Base-by-base conservation (phyloP, 1,140 invertebrate genomes). In the Pollicipes pollicipes region DNA sequence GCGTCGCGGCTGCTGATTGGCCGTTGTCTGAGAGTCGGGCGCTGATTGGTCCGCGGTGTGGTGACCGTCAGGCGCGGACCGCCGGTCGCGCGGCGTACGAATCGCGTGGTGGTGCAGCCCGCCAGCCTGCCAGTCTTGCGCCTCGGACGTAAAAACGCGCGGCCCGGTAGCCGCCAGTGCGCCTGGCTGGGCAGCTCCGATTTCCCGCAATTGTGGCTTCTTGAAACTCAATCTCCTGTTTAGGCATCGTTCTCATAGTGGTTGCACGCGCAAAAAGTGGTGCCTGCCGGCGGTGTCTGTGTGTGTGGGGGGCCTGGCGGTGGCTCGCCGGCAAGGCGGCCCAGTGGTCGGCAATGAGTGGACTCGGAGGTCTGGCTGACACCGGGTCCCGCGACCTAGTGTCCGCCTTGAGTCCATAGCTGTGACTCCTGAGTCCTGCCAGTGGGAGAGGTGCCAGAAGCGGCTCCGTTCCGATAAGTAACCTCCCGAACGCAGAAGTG, bases 171-270 rank as follows among this genome's bases (percentile, higher is more conserved):
- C 45, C 13, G 45, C 45, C 13, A 10, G 2, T 21, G 17, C 45
- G 45, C 45, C 24, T 21, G 45, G 45, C 45, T 21, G 45, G 13
- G 45, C 45, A 24, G 45, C 45, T 58, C 45, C 45, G 45, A 21
- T 58, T 58, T 58, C 45, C 45, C 45, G 45, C 45, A 58, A 58
- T 58, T 58, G 45, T 58, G 45, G 45, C 45, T 58, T 58, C 45
- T 58, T 58, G 45, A 58, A 58, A 58, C 45, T 2, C 2, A 58
- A 58, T 6, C 45, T 58, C 10, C 45, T 58, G 45, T 58, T 58
- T 58, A 58, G 45, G 45, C 45, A 58, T 58, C 45, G 45, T 58
- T 58, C 45, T 58, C 45, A 58, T 58, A 58, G 45, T 58, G 45
- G 45, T 58, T 58, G 45, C 45, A 58, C 45, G 45, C 45, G 45